These are phyloP conservation scores for Microctenopoma lineatum DNA, from an alignment of 2,797 vertebrate species.

Conservation along the genomic window DNA sequence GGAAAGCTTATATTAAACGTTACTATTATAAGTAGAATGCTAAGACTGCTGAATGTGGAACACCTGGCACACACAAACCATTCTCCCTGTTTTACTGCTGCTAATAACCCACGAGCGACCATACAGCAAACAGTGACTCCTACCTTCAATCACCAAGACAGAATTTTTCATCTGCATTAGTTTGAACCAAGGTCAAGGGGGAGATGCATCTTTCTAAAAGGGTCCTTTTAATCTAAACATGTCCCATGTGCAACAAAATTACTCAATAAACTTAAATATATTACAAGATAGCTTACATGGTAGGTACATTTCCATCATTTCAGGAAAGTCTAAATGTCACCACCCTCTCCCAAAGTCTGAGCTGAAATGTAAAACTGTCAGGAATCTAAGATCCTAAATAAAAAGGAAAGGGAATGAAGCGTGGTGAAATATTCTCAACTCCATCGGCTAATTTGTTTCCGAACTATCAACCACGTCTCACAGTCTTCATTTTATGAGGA, in stretches of 20 bases:
- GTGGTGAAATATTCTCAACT: too few species aligned
- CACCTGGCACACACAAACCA: constrained; percentile 65
- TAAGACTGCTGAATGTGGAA: constrained; percentile 59
- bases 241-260: not conserved
- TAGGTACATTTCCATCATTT: too few species aligned
- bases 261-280: not conserved
- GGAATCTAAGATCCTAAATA: too few species aligned
- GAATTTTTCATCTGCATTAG: constrained; percentile 31
- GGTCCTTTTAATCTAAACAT: not conserved
- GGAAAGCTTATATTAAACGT: constrained; percentile 60
- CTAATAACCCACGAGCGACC: not conserved
- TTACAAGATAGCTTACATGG: not conserved
- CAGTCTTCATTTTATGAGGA: not conserved
- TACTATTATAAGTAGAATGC: constrained; percentile 50
- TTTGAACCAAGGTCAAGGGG: constrained; percentile 6
- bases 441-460: not conserved
- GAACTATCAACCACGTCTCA: not conserved
- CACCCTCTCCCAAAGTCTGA: too few species aligned
- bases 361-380: too few species aligned
- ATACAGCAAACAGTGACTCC: constrained; percentile 9
- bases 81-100: constrained; percentile 33
- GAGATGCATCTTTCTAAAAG: constrained; percentile 1
- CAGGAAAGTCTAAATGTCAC: too few species aligned
- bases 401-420: too few species aligned
- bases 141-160: constrained; percentile 24